Base-by-base conservation (phyloP, 64 coral and sea anemone species). In the Montipora efflorescens region DNA sequence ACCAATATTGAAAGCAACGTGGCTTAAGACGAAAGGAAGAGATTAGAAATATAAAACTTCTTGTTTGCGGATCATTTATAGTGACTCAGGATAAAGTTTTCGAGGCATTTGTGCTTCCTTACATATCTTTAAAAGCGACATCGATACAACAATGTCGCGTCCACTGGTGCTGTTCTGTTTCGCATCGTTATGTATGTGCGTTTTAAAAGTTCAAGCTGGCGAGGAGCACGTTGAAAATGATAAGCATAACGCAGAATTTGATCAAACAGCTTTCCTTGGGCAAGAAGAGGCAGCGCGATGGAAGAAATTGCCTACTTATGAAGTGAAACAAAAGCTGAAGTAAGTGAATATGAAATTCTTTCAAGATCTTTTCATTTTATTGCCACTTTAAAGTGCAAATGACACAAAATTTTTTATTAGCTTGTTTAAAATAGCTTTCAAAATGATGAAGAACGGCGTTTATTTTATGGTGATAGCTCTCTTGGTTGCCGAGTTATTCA, bases 221-320 rank as follows among this genome's bases (percentile, higher is more conserved):
- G 43, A 36, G 13, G 80, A 95, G 18, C 95, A 97, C 79, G 92
- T 83, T 15, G 87, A 91, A 71, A 46, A 90, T 11, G 93, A 74
- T 16, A 70, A 62, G 16, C 96, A 97, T 18, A 85, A 91, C 13
- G 5, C 20, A 7, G 66, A 95, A 53, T 95, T 92, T 72, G 96
- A 97, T 25, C 93, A 95, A 9, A 89, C 94, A 9, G 96, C 96
- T 21, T 97, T 97, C 47, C 84, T 97, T 4, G 96, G 96, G 28
- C 77, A 92, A 89, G 83, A 95, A 13, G 36, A 89, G 16, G 93
- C 96, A 0, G 20, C 8, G 0, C 36, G 48, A 55, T 94, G 87
- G 73, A 48, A 89, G 5, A 53, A 87, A 1, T 46, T 97, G 10
- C 85, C 89, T 8, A 58, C 70, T 5, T 80, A 89, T 43, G 77